Evolutionary conservation across 1,140 invertebrate genomes (phyloP).

Genomic region (Orius insidiosus): DNA sequence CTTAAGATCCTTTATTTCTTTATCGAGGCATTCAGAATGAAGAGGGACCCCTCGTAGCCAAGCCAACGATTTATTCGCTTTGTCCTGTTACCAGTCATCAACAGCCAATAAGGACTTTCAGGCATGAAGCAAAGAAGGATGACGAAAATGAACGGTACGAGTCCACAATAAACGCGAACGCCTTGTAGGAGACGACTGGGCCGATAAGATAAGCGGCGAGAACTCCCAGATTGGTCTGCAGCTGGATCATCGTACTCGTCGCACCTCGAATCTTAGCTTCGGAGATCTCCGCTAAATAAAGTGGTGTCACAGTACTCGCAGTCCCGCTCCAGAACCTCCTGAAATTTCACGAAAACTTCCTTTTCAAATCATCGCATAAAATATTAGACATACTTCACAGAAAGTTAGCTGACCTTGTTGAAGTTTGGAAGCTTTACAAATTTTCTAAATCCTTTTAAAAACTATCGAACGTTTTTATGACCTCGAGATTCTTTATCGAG

Average conservation of each 20-base stretch:
- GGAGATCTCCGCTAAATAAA: conserved; percentile 45
- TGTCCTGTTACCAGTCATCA: conserved; percentile 33
- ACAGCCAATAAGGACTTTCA: conserved; percentile 60
- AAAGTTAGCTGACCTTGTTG: too few species aligned
- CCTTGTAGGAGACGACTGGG: conserved; percentile 46
- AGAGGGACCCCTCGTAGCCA: conserved; percentile 15
- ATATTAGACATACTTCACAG: too few species aligned
- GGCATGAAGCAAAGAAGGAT: conserved; percentile 55
- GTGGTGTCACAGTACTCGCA: conserved; percentile 31
- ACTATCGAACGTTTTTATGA: too few species aligned
- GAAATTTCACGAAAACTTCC: too few species aligned
- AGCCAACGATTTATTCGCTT: conserved; percentile 39
- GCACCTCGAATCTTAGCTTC: conserved; percentile 38
- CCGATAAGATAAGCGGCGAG: conserved; percentile 58
- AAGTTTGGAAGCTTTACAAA: too few species aligned
- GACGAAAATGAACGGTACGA: conserved; percentile 40
- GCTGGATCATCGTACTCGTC: conserved; percentile 46
- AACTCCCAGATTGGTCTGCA: conserved; percentile 52
- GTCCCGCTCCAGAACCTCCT: conserved; percentile 31
- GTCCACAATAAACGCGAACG: conserved; percentile 43
- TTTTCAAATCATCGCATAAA: too few species aligned
- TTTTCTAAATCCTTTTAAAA: too few species aligned
- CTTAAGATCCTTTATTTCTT: conserved; percentile 23
- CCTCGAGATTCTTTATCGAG: too few species aligned
- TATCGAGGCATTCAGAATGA: conserved; percentile 26